These are phyloP conservation scores for Colinus virginianus DNA, from an alignment of 2,113 vertebrate species.

Conservation along the genomic window DNA sequence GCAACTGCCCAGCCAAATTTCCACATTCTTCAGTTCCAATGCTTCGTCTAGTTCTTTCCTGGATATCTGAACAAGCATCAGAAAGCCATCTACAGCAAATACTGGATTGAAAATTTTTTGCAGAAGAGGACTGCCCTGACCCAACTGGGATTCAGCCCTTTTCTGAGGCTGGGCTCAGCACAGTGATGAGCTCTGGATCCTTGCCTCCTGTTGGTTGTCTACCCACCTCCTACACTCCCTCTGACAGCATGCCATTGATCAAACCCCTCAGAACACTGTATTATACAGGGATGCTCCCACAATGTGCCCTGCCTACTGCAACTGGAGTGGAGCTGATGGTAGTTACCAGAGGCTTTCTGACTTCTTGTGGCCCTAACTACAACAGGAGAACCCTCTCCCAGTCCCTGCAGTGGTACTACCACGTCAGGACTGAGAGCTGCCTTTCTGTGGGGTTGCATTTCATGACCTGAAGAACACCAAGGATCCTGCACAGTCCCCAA, in stretches of 20 bases:
- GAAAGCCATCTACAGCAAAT: neutral
- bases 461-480: neutral
- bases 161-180: neutral
- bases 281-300: neutral
- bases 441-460: neutral
- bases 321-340: too few relatives aligned
- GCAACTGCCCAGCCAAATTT: neutral
- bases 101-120: neutral
- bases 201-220: neutral
- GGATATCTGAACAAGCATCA: neutral
- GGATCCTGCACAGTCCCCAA: neutral
- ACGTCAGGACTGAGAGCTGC: too few relatives aligned
- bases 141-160: neutral
- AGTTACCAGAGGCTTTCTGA: rapidly evolving
- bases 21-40: neutral
- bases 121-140: neutral
- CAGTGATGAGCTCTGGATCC: neutral
- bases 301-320: neutral
- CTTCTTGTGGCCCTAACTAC: too few relatives aligned
- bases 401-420: neutral
- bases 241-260: neutral
- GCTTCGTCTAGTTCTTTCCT: neutral
- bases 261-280: neutral
- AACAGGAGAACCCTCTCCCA: neutral
- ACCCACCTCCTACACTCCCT: neutral